Evolutionary conservation across 2,113 vertebrate species (phyloP), one percentile per base, ranked within the genome.

Genomic region (Oostethus manadensis): DNA sequence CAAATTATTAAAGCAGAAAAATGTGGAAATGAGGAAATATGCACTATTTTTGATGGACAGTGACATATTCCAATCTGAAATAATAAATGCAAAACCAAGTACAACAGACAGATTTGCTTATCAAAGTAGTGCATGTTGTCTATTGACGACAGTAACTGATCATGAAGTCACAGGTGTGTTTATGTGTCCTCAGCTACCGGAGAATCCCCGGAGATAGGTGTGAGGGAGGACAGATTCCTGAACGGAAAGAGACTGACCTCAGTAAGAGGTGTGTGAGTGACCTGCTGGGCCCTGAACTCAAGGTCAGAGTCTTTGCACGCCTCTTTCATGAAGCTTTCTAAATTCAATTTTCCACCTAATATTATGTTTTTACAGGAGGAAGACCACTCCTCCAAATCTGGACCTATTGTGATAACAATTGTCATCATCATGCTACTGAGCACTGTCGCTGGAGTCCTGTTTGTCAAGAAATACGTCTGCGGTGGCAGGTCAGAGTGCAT

Each of bases 141-240:
- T 15, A 47, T 7, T 46, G 55, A 23, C 11, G 13, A 14, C 38
- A 42, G 4, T 14, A 42, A 13, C 3, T 0, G 51, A 7, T 38
- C 13, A n/a, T 61, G 9, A 64, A 13, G n/a, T 74, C 10, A 35
- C 4, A 13, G 1, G 15, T 88, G 54, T 53, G 16, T 42, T 42
- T 53, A 43, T 68, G 42, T 47, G 10, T 74, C 60, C 51, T 45
- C 64, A 98, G 96, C 43, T 98, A 98, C 63, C 90, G 96, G 70
- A 98, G 95, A 74, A 96, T 98, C 77, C 94, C 95, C 0, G 95
- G 96, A 65, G 96, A 98, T 72, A 93, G 89, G 74, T 98, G 96
- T 80, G 78, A 83, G 1, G 93, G 92, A 5, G 96, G 96, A 2
- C 26, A 78, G 29, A 88, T 78, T 65, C 92, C 91, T 0, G 60